Evolutionary conservation across 1,140 invertebrate species (phyloP), one percentile per base, ranked within the genome.

Genomic region (Metopolophium dirhodum): DNA sequence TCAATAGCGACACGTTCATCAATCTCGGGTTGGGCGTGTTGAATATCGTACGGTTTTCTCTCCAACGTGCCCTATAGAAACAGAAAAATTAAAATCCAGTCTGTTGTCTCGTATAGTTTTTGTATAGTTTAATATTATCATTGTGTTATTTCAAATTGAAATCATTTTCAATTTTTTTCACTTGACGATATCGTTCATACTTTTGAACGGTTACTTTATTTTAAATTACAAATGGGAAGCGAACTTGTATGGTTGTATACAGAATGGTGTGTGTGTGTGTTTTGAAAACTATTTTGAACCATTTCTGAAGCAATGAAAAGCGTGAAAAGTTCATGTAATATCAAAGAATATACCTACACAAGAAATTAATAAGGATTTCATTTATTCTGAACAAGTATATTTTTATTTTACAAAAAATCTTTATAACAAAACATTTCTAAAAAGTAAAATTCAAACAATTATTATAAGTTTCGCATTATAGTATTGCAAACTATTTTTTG

Each of bases 1-100:
- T 96, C 94, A 98, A 95, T 94, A 98, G 95, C 7, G 98, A 98
- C 23, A 98, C 97, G 95, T 98, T 98, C 97, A 98, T 98, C 95
- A 98, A 95, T 68, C 97, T 96, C 41, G 98, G 98, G 95, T 98
- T 98, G n/a, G 98, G 98, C 51, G 98, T 98, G 95, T 99, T 99
- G 96, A 99, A 98, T 94, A 99, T 98, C 37, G 98, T 98, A 6
- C 98, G 96, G 95, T 98, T 98, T 95, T 98, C 98, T 94, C 97
- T 96, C 97, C 98, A 99, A 94, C 98, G 96, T 41, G 98, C 98
- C 95, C 98, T 98, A 96, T 88, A 26, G 14, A 68, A 68, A 68
- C 26, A 18, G 14, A 77, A 68, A n/a, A n/a, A 77, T 77, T 77
- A 77, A n/a, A 77, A n/a, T 77, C 61, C 61, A n/a, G 61, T 68